A percentile compares a stretch with the other conserved stretches of the same genome.
Evolutionary conservation across 2,888 invertebrate genomes (phyloP).

Genomic region (Drosophila leonis): DNA sequence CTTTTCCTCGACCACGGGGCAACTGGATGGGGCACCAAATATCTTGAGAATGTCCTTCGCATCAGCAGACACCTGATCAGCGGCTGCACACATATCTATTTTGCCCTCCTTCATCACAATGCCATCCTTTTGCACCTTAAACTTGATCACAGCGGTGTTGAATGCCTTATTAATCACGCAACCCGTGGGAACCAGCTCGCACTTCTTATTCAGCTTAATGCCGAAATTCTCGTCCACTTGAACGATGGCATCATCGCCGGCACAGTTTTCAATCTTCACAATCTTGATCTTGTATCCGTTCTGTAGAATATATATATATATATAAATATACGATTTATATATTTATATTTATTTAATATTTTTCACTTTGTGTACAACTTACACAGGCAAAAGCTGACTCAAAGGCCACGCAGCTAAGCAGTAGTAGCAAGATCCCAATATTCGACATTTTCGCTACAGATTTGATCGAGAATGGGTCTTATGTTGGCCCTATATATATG

Average conservation of each 20-base stretch:
- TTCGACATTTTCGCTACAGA: slow-evolving; percentile 47
- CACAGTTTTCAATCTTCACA: slow-evolving; percentile 82
- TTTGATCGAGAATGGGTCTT: slow-evolving; percentile 12
- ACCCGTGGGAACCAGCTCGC: slow-evolving; percentile 85
- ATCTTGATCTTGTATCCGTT: slow-evolving; percentile 84
- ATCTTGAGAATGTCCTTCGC: slow-evolving; percentile 79
- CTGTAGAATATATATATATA: slow-evolving; percentile 49
- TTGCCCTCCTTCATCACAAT: slow-evolving; percentile 85
- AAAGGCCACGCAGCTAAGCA: slow-evolving; percentile 47
- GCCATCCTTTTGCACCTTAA: slow-evolving; percentile 85
- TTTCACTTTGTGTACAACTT: slow-evolving; percentile 54
- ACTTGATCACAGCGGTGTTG: slow-evolving; percentile 83
- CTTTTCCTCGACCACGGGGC: slow-evolving; percentile 85
- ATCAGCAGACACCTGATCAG: slow-evolving; percentile 68
- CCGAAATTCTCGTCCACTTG: slow-evolving; percentile 75
- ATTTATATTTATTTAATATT: background rate
- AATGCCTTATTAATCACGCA: slow-evolving; percentile 85
- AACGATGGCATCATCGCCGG: slow-evolving; percentile 77
- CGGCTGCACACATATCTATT: slow-evolving; percentile 84
- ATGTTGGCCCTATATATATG: slow-evolving; percentile 62
- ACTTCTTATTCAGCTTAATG: slow-evolving; percentile 84
- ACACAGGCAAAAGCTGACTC: slow-evolving; percentile 77
- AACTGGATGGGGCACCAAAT: slow-evolving; percentile 85
- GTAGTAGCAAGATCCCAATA: slow-evolving; percentile 44
- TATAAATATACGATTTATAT: background rate